Base-by-base conservation (phyloP, 1,140 invertebrate genomes). In the Heliconius hewitsoni region DNA sequence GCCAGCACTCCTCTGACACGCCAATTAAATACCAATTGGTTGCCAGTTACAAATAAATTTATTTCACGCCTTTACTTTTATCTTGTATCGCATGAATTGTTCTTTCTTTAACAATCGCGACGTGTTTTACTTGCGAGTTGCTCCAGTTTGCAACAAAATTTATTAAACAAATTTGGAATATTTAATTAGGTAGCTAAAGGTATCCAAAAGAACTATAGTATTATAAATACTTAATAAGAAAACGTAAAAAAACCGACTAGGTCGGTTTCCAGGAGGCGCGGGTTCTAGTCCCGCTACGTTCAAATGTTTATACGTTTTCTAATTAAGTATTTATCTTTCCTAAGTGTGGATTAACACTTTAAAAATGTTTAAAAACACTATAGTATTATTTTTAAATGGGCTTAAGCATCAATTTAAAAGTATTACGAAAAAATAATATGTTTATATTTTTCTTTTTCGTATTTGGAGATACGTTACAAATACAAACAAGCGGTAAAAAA, bases 21-120 rank as follows among this genome's bases (percentile, higher is more conserved):
- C 87, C 90, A 92, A 92, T 93, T 91, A 91, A 91, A 90, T 89
- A 88, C 81, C 88, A 91, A 87, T 92, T 90, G 86, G 86, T 89
- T 86, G 85, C 79, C 81, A 84, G 84, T 86, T 84, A 90, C 87
- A 91, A 93, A 87, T 86, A 91, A 93, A 93, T 93, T 89, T 91
- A 90, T 90, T 92, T 92, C 85, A 84, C 90, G 84, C 87, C 84
- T 84, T 86, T 81, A 80, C 84, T 85, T 86, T 93, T 93, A 93
- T 93, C 91, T 91, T 93, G 90, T 89, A 93, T 93, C 90, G 81
- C 78, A 77, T 86, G 89, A 86, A 92, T 93, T 93, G 90, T 92
- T 91, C 88, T 88, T 90, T 88, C 85, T 87, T 88, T 87, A 90
- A 92, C 89, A 90, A 92, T 90, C 86, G 87, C 85, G 83, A 85